phyloP scores from a whole-genome alignment of 2,797 vertebrate genomes.

The Fistularia tabacaria region DNA sequence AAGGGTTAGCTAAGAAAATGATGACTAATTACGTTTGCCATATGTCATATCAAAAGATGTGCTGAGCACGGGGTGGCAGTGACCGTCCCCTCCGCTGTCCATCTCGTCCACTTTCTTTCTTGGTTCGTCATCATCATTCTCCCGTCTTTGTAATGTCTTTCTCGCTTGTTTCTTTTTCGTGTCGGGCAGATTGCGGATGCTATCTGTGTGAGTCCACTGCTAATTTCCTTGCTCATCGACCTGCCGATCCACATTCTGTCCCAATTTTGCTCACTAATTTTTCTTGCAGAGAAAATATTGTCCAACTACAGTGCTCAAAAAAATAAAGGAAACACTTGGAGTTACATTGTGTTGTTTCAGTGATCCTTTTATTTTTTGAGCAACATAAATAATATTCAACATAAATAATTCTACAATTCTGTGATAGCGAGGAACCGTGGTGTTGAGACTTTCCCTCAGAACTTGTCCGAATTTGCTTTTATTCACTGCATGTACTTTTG shows the following conservation, averaged over 20 bases:
- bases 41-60: constrained; percentile 66
- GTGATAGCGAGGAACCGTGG: no score
- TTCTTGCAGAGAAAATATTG: constrained; percentile 43
- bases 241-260: constrained; percentile 70
- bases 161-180: constrained; percentile 57
- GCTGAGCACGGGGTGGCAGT: constrained; percentile 44
- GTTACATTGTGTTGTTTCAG: no score
- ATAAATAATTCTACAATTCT: no score
- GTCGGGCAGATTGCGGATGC: constrained; percentile 50
- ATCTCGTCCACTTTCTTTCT: constrained; percentile 26
- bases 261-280: constrained; percentile 47
- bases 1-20: constrained; percentile 53
- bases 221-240: constrained; percentile 61
- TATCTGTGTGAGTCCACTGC: constrained; percentile 53
- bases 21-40: constrained; percentile 68
- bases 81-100: constrained; percentile 8
- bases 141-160: constrained; percentile 35
- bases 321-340: no score
- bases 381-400: no score
- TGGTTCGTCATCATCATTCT: constrained; percentile 38
- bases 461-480: constrained; percentile 19
- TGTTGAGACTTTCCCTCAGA: constrained; percentile 12
- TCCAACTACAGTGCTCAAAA: no score
- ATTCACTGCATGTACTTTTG: constrained; percentile 27
- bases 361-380: no score